These are phyloP conservation scores for Lepidostoma basale DNA, from an alignment of 1,140 invertebrate species.

Conservation along the genomic window DNA sequence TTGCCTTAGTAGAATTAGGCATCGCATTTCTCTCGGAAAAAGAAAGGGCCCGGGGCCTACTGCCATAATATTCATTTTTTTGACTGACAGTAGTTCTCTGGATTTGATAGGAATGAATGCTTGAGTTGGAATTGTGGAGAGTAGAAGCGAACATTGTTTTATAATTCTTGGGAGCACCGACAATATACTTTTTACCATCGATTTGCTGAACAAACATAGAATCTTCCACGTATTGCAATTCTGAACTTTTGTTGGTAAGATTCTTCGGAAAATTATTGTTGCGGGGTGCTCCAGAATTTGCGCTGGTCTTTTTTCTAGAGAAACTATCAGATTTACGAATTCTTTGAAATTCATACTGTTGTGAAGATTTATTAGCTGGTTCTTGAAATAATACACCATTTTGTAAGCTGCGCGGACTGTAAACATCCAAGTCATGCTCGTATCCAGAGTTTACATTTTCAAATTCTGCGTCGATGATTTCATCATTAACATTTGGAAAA, in stretches of 20 bases:
- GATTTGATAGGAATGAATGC: slow-evolving; percentile 36
- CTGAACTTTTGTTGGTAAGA: neutral
- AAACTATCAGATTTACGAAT: slow-evolving; percentile 33
- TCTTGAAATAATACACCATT: slow-evolving; percentile 18
- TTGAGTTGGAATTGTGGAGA: slow-evolving; percentile 26
- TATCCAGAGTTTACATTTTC: neutral
- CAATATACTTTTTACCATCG: slow-evolving; percentile 29
- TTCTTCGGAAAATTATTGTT: slow-evolving; percentile 21
- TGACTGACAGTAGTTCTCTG: slow-evolving; percentile 4
- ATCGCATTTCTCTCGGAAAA: slow-evolving; percentile 43
- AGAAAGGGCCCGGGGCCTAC: slow-evolving; percentile 26
- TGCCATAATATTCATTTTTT: slow-evolving; percentile 11
- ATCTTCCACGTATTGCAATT: neutral
- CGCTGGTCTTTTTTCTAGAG: slow-evolving; percentile 16
- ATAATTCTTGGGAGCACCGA: slow-evolving; percentile 14
- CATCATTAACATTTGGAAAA: slow-evolving; percentile 29
- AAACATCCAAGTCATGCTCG: slow-evolving; percentile 10
- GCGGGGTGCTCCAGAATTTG: neutral
- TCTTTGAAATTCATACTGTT: slow-evolving; percentile 14
- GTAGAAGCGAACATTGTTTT: slow-evolving; percentile 12
- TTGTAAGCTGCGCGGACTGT: slow-evolving; percentile 31
- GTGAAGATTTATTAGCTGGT: neutral
- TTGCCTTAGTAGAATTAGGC: slow-evolving; percentile 44
- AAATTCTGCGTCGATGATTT: neutral
- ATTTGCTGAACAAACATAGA: slow-evolving; percentile 19